Percentiles rank a stretch among this genome's conserved stretches.
Evolutionary conservation across 2,888 invertebrate genomes (phyloP).

Genomic region (Chalcis sispes): DNA sequence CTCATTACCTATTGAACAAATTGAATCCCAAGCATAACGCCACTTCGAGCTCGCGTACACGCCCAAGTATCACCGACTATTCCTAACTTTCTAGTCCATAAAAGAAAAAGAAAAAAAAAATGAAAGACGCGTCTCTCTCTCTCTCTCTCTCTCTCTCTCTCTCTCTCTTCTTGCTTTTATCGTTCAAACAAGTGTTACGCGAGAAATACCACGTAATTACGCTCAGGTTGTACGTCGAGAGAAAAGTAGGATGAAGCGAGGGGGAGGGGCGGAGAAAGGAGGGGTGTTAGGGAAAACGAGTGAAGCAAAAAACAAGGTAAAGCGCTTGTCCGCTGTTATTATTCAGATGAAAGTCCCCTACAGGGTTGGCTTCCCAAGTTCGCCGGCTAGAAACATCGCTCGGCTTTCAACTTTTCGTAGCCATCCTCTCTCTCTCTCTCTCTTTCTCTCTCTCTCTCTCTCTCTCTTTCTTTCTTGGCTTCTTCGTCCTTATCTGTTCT

Average conservation of each 20-base stretch:
- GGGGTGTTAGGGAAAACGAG: neutral
- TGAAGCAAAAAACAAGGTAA: conserved; percentile 23
- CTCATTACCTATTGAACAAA: conserved; percentile 49
- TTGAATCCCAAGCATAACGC: conserved; percentile 38
- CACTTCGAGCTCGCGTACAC: neutral
- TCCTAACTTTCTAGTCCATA: conserved; percentile 5
- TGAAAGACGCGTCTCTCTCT: too few species aligned
- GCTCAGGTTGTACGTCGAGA: neutral
- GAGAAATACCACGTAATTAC: conserved; percentile 44
- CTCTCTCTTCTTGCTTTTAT: conserved; percentile 36
- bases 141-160: neutral
- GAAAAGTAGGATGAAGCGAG: neutral
- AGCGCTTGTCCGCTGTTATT: conserved; percentile 40
- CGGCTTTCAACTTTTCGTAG: too few species aligned
- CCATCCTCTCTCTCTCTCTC: too few species aligned
- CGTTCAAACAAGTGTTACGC: conserved; percentile 50
- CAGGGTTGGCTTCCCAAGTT: conserved; percentile 25
- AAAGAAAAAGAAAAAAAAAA: too few species aligned
- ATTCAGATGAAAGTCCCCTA: conserved; percentile 40
- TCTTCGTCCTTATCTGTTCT: conserved; percentile 18
- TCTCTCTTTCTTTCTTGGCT: neutral
- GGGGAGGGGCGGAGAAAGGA: neutral
- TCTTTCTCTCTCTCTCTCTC: too few species aligned
- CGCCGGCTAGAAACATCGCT: conserved; percentile 16
- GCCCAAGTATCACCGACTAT: neutral